Evolutionary conservation across 2,888 invertebrate genomes (phyloP).

Genomic region (Heliconius sara): DNA sequence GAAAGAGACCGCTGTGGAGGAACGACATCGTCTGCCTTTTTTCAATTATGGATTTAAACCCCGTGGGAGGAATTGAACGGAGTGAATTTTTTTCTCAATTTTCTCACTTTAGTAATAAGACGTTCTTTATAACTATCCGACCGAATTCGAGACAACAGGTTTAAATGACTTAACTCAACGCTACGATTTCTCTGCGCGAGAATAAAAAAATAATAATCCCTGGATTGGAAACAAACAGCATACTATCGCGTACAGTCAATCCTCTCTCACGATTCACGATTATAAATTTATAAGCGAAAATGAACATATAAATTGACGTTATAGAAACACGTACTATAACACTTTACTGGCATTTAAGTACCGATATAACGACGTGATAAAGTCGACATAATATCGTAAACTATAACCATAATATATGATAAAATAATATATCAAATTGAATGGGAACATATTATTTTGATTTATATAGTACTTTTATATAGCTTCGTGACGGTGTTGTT

Average conservation of each 20-base stretch:
- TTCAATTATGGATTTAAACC: not conserved
- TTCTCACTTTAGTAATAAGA: too few relatives aligned
- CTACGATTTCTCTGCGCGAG: too few relatives aligned
- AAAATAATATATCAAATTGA: conserved; percentile 13
- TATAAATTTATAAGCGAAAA: not conserved
- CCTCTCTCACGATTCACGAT: too few relatives aligned
- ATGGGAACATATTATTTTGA: conserved; percentile 1
- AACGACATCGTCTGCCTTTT: not conserved
- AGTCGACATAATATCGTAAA: not conserved
- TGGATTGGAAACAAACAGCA: too few relatives aligned
- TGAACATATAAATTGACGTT: conserved; percentile 1
- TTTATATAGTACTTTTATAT: not conserved
- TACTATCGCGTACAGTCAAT: too few relatives aligned
- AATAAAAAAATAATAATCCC: too few relatives aligned
- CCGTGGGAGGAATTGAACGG: not conserved
- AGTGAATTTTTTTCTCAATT: too few relatives aligned
- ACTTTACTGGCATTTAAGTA: conserved; percentile 7
- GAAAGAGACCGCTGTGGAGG: not conserved
- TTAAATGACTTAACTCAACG: too few relatives aligned
- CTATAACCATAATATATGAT: not conserved
- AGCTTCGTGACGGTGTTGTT: not conserved
- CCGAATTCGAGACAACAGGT: too few relatives aligned
- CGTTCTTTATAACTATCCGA: too few relatives aligned
- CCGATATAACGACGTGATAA: conserved; percentile 1
- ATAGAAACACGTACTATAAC: not conserved